Percentiles rank a stretch among this genome's conserved stretches.
Evolutionary conservation across 2,797 vertebrate genomes (phyloP).

Genomic region (Vireo griseus): DNA sequence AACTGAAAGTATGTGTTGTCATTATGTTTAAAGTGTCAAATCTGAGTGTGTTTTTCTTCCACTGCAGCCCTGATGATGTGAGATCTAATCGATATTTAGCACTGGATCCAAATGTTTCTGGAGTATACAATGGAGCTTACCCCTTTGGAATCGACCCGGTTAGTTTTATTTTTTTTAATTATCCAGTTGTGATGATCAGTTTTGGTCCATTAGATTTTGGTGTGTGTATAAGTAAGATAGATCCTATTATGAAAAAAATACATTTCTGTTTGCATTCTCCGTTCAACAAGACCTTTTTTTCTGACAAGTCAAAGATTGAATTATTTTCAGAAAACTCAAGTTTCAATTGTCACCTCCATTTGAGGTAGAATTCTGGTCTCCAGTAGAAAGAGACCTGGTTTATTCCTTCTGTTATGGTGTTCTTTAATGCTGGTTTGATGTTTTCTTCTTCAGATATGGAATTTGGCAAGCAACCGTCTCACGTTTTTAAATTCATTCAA

Average conservation of each 20-base stretch:
- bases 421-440: background rate
- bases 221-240: background rate
- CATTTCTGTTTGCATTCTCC: background rate
- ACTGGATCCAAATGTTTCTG: constrained; percentile 84
- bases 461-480: constrained; percentile 92
- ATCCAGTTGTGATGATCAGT: background rate
- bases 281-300: background rate
- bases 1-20: background rate
- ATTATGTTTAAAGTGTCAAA: background rate
- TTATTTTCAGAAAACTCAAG: background rate
- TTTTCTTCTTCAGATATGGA: constrained; percentile 88
- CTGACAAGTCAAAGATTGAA: background rate
- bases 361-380: background rate
- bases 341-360: background rate
- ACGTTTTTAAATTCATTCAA: constrained; percentile 97
- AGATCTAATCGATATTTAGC: constrained; percentile 69
- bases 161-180: constrained; percentile 55
- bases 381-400: background rate
- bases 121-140: constrained; percentile 89
- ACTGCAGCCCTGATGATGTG: constrained; percentile 52
- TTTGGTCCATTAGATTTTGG: background rate
- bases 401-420: background rate
- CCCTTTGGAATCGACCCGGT: constrained; percentile 96
- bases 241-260: background rate
- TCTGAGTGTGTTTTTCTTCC: background rate